phyloP scores from a whole-genome alignment of 2,797 vertebrate species.

The Nannoperca australis region DNA sequence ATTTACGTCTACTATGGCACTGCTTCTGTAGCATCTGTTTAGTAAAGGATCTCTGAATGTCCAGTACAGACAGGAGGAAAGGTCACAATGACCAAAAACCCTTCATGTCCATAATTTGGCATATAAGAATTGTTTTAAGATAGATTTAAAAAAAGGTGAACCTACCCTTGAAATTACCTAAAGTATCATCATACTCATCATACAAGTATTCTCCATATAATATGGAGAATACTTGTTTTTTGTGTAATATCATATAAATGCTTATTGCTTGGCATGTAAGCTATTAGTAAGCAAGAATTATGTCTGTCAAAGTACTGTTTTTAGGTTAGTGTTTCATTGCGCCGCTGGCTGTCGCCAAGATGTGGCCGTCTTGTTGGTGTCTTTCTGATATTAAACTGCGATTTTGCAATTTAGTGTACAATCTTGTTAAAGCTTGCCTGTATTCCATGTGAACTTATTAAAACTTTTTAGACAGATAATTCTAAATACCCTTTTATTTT shows the following conservation, averaged over 20 bases:
- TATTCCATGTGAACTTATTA: no score
- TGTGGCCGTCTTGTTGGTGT: no score
- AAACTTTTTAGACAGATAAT: no score
- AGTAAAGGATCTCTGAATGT: neutral
- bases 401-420: no score
- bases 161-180: neutral
- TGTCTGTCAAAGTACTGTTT: no score
- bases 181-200: neutral
- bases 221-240: neutral
- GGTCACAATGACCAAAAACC: neutral
- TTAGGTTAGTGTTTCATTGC: no score
- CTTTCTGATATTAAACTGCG: no score
- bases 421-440: no score
- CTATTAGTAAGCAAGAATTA: neutral
- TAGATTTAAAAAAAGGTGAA: neutral
- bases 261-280: neutral
- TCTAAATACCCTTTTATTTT: no score
- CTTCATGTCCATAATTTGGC: neutral
- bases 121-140: neutral
- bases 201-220: neutral
- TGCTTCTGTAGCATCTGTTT: neutral
- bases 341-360: no score
- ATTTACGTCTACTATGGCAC: neutral
- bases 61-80: neutral
- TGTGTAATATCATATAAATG: neutral